phyloP scores from a whole-genome alignment of 2,113 vertebrate genomes.

The Phyllopteryx taeniolatus region DNA sequence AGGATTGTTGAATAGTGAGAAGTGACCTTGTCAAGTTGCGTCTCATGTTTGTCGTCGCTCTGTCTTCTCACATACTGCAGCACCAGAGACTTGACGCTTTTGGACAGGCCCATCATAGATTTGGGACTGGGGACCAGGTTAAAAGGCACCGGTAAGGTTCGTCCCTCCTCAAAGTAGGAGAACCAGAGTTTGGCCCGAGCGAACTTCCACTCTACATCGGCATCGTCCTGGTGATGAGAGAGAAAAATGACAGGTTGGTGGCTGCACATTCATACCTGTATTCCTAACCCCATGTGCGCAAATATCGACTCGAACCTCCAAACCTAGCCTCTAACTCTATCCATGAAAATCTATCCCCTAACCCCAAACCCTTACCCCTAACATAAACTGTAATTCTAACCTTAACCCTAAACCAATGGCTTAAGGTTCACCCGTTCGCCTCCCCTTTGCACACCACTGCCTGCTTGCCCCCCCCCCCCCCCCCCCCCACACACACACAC shows the following conservation, averaged over 20 bases:
- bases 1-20: neutral
- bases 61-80: slow-evolving; percentile 69
- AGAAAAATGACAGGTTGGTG: neutral
- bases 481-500: too few species aligned
- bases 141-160: slow-evolving; percentile 96
- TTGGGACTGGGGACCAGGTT: slow-evolving; percentile 96
- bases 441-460: too few species aligned
- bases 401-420: too few species aligned
- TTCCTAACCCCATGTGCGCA: neutral
- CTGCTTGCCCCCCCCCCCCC: too few species aligned
- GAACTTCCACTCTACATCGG: slow-evolving; percentile 99
- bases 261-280: neutral
- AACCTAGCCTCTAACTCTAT: too few species aligned
- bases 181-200: slow-evolving; percentile 98
- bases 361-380: too few species aligned
- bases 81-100: slow-evolving; percentile 75
- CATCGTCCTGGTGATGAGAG: slow-evolving; percentile 79
- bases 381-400: too few species aligned
- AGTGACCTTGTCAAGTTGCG: slow-evolving; percentile 87
- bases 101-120: slow-evolving; percentile 79
- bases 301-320: too few species aligned
- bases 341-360: too few species aligned
- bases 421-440: too few species aligned
- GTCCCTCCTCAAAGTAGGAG: slow-evolving; percentile 96
- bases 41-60: slow-evolving; percentile 69